These are phyloP conservation scores for Nycteola revayana DNA, from an alignment of 2,888 invertebrate genomes.

Conservation along the genomic window DNA sequence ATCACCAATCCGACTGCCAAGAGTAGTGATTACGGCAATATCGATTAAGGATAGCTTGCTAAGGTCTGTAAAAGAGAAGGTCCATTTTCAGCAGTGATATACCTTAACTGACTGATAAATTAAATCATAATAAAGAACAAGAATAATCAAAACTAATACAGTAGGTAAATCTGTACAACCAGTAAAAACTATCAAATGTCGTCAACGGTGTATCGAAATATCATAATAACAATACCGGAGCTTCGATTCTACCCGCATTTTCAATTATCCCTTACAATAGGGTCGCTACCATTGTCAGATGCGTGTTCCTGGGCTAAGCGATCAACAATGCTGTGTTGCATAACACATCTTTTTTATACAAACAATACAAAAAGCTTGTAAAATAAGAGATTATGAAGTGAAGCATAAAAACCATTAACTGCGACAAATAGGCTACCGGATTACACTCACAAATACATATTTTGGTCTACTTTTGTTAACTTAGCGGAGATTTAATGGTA, in stretches of 20 bases:
- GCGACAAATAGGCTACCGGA: conserved; percentile 61
- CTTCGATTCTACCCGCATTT: conserved; percentile 69
- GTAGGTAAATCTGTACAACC: too few species aligned
- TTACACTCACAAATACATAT: conserved; percentile 50
- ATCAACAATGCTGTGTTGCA: conserved; percentile 61
- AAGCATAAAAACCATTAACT: conserved; percentile 50
- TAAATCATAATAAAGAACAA: too few species aligned
- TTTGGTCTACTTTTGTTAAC: conserved; percentile 42
- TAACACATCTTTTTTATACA: conserved; percentile 62
- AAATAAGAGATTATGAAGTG: conserved; percentile 45
- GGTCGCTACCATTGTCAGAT: conserved; percentile 47
- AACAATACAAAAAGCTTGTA: conserved; percentile 46
- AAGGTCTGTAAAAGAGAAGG: too few species aligned
- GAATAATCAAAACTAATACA: too few species aligned
- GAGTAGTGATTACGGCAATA: too few species aligned
- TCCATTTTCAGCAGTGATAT: too few species aligned
- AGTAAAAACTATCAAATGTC: too few species aligned
- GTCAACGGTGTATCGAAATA: conserved; percentile 8
- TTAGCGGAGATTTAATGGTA: conserved; percentile 44
- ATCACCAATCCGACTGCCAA: too few species aligned
- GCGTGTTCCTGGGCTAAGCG: conserved; percentile 46
- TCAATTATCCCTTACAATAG: conserved; percentile 63
- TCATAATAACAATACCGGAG: conserved; percentile 43
- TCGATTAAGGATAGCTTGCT: too few species aligned
- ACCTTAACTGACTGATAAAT: too few species aligned